Conservation (phyloP, 2,113 vertebrate species). For the Myotis yumanensis region DNA sequence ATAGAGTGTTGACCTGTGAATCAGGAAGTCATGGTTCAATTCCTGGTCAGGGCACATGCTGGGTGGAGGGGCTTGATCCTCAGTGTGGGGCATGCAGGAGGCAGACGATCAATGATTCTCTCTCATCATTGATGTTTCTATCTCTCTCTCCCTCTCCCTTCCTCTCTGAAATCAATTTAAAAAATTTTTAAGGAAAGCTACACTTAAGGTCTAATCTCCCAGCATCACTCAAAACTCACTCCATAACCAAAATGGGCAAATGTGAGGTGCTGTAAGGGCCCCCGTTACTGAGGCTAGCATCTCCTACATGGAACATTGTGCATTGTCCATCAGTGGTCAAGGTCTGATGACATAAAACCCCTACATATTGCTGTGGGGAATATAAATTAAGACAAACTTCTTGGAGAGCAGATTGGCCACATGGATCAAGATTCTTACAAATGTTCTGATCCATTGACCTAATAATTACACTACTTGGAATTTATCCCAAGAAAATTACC, state of each 20-base stretch:
- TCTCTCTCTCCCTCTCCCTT: too few relatives aligned
- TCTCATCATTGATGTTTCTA: too few relatives aligned
- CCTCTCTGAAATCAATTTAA: too few relatives aligned
- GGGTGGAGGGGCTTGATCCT: too few relatives aligned
- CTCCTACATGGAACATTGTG: background rate
- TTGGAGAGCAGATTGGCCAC: background rate
- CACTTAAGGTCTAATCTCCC: background rate
- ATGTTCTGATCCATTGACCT: constrained; percentile 70
- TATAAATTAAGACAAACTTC: constrained; percentile 20
- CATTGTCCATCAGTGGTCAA: background rate
- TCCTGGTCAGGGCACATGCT: too few relatives aligned
- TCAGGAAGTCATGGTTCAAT: too few relatives aligned
- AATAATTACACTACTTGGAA: constrained; percentile 69
- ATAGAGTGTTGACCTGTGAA: too few relatives aligned
- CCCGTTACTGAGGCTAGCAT: background rate
- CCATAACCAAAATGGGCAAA: background rate
- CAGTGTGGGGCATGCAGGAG: too few relatives aligned
- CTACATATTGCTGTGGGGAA: background rate
- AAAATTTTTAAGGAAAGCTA: background rate
- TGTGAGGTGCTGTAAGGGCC: background rate
- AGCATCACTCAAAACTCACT: background rate
- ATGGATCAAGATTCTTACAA: constrained; percentile 50
- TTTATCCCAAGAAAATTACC: constrained; percentile 73
- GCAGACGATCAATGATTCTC: too few relatives aligned
- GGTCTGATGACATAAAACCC: background rate